Evolutionary conservation across 2,797 vertebrate species (phyloP).

Genomic region (Sebastiscus albofasciatus): DNA sequence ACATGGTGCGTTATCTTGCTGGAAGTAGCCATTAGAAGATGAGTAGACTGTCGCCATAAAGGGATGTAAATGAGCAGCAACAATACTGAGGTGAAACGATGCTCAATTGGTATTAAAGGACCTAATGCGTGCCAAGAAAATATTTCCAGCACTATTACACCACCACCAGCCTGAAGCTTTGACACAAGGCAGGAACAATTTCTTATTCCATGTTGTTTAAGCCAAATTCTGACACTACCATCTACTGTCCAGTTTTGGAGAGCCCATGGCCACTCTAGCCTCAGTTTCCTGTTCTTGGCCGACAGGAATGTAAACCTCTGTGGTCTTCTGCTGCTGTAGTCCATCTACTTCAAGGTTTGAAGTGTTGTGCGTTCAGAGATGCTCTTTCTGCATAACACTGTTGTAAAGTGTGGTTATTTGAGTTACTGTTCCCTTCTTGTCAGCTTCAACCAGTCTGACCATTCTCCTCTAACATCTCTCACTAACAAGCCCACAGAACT

Average conservation of each 20-base stretch:
- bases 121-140: background rate
- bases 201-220: conserved; percentile 8
- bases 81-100: background rate
- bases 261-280: background rate
- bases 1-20: background rate
- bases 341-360: background rate
- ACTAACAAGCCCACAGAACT: conserved; percentile 16
- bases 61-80: no score
- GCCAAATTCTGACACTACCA: conserved; percentile 39
- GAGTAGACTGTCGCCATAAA: no score
- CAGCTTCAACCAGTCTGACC: background rate
- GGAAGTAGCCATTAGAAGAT: no score
- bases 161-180: background rate
- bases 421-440: background rate
- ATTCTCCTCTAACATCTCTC: conserved; percentile 7
- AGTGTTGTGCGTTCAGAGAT: background rate
- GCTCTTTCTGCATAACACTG: background rate
- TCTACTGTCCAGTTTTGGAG: background rate
- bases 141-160: background rate
- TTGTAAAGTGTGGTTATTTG: background rate
- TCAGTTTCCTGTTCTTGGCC: background rate
- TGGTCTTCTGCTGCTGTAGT: background rate
- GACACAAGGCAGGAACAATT: background rate
- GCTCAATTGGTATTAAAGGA: background rate
- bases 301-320: background rate